Conservation (phyloP, 2,888 invertebrate genomes). For the Cheilosia scutellata region DNA sequence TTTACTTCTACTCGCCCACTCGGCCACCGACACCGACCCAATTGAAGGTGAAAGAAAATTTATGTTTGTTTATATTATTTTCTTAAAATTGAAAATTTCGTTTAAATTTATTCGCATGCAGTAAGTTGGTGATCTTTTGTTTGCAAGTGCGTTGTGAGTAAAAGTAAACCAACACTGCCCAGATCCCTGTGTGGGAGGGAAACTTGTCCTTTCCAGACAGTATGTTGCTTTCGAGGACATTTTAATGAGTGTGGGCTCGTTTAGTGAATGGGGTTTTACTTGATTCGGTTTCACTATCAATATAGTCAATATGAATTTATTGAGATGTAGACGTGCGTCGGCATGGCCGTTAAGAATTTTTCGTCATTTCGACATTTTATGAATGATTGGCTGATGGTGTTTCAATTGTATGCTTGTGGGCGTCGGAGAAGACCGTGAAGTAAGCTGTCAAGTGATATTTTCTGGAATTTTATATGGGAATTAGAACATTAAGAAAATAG, state of each 20-base stretch:
- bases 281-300: slow-evolving; percentile 24
- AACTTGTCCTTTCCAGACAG: slow-evolving; percentile 60
- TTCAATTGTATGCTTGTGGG: background rate
- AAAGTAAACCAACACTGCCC: slow-evolving; percentile 17
- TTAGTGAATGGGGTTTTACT: slow-evolving; percentile 34
- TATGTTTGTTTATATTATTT: slow-evolving; percentile 22
- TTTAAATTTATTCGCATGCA: slow-evolving; percentile 3
- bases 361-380: slow-evolving; percentile 38
- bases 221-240: slow-evolving; percentile 51
- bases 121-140: background rate
- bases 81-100: slow-evolving; percentile 7
- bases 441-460: no score
- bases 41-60: slow-evolving; percentile 47
- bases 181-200: slow-evolving; percentile 12
- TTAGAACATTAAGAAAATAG: no score
- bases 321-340: slow-evolving; percentile 17
- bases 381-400: slow-evolving; percentile 7
- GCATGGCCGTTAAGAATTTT: slow-evolving; percentile 29
- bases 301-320: slow-evolving; percentile 20
- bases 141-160: slow-evolving; percentile 10
- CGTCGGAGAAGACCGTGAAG: no score
- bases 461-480: no score
- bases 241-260: slow-evolving; percentile 37
- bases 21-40: background rate
- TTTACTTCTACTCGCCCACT: slow-evolving; percentile 50